phyloP scores from a whole-genome alignment of 2,797 vertebrate species.

The Premnoplex brunnescens region DNA sequence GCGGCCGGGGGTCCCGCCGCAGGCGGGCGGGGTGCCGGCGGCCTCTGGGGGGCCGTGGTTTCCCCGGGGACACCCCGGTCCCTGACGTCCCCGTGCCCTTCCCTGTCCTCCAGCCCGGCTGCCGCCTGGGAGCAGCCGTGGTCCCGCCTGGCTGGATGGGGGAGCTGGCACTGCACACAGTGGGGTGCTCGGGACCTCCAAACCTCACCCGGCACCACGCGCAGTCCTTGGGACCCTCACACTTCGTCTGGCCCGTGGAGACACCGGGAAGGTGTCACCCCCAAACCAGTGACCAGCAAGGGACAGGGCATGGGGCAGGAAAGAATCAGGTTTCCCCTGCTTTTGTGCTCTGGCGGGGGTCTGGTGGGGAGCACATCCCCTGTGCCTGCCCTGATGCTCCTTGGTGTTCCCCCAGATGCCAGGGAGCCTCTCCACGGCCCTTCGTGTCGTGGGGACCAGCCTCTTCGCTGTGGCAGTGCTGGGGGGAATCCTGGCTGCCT shows the following conservation, averaged over 20 bases:
- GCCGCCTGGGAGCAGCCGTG: not conserved
- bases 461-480: slow-evolving; percentile 92
- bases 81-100: not conserved
- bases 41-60: not conserved
- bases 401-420: slow-evolving; percentile 82
- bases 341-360: not conserved
- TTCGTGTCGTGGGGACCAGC: slow-evolving; percentile 91
- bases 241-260: accelerated
- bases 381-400: not conserved
- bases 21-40: not conserved
- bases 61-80: not conserved
- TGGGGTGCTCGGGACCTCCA: not conserved
- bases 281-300: accelerated
- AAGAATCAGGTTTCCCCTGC: accelerated
- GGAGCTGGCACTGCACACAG: accelerated
- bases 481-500: slow-evolving; percentile 93
- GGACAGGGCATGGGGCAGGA: not conserved
- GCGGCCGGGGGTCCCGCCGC: not conserved
- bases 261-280: not conserved
- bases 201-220: accelerated
- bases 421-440: slow-evolving; percentile 84
- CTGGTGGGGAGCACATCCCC: no score
- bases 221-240: accelerated
- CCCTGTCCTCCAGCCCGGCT: slow-evolving; percentile 15
- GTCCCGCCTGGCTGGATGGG: not conserved